These are phyloP conservation scores for Biston betularia DNA, from an alignment of 2,888 invertebrate genomes.

Conservation along the genomic window DNA sequence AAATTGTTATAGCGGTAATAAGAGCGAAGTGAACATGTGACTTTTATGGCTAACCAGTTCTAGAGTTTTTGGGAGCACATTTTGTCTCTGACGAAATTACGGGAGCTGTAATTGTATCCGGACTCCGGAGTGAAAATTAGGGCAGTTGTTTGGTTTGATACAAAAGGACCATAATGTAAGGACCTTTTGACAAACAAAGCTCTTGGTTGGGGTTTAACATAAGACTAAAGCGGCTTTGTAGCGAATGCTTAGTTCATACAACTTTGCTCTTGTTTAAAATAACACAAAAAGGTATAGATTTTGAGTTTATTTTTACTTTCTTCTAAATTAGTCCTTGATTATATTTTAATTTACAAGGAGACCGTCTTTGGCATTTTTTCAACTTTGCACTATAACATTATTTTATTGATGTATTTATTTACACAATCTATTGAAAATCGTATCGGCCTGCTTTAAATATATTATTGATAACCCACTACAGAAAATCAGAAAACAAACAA, in stretches of 20 bases:
- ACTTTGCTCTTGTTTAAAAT: not conserved
- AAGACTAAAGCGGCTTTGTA: not conserved
- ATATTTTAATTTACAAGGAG: too few relatives aligned
- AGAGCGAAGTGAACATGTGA: conserved; percentile 80
- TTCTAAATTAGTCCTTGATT: not conserved
- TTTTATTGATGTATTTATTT: too few relatives aligned
- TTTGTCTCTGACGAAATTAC: conserved; percentile 78
- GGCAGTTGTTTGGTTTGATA: conserved; percentile 18
- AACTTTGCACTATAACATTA: too few relatives aligned
- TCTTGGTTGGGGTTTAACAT: conserved; percentile 4
- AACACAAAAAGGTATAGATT: not conserved
- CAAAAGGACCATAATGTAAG: conserved; percentile 11
- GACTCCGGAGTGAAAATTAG: conserved; percentile 20
- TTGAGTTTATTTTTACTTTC: not conserved
- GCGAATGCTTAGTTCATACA: not conserved
- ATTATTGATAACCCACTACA: not conserved
- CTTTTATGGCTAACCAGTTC: conserved; percentile 80
- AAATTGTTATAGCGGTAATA: conserved; percentile 84
- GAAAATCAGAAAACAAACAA: not conserved
- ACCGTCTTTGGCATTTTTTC: too few relatives aligned
- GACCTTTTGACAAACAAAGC: conserved; percentile 30
- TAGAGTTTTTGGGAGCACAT: conserved; percentile 74
- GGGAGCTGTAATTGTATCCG: conserved; percentile 51
- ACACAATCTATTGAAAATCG: too few relatives aligned
- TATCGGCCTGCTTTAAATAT: not conserved